Evolutionary conservation across 2,797 vertebrate species (phyloP), one percentile per base, ranked within the genome.

Genomic region (Picus viridis): DNA sequence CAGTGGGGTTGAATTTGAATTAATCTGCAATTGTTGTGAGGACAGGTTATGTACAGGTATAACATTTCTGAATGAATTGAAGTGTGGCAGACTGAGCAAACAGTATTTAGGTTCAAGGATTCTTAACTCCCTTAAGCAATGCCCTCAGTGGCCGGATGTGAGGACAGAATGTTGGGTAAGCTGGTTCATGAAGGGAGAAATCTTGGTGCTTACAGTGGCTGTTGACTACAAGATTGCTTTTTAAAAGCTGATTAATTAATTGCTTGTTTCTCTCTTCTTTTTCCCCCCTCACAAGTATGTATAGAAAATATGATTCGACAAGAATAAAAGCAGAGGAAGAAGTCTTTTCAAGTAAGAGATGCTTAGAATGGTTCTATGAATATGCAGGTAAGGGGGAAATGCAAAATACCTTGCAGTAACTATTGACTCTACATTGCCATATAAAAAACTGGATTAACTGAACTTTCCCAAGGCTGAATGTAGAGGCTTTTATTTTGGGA

Each of bases 361-460:
- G 99, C 96, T 98, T 99, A 97, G 99, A 99, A 95, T 99, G 99
- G 99, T 99, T 99, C 97, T 99, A 99, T 95, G 99, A 99, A 97
- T 99, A 99, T 65, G 99, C 99, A 98, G 99, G 99, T 99, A 97
- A 93, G 95, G 29, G 88, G 96, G 45, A 93, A 90, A 86, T 61
- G 26, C 30, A 53, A 30, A 73, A 89, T 89, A 68, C 43, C 39
- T 94, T 16, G 15, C 59, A 62, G 18, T 69, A 69, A 41, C 4
- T 56, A 7, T 36, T 79, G 32, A 51, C 7, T 78, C 43, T 87
- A 23, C 41, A 30, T 24, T 83, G 39, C n/a, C 57, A 51, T 83
- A 49, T 43, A 53, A 64, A 86, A 83, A 85, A 51, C 26, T 23
- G 20, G 9, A 9, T 89, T 84, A 65, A 74, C 20, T n/a, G 30